Percentiles rank a stretch among this genome's conserved stretches.
Conservation (phyloP, 2,113 vertebrate species). For the Murina feae region DNA sequence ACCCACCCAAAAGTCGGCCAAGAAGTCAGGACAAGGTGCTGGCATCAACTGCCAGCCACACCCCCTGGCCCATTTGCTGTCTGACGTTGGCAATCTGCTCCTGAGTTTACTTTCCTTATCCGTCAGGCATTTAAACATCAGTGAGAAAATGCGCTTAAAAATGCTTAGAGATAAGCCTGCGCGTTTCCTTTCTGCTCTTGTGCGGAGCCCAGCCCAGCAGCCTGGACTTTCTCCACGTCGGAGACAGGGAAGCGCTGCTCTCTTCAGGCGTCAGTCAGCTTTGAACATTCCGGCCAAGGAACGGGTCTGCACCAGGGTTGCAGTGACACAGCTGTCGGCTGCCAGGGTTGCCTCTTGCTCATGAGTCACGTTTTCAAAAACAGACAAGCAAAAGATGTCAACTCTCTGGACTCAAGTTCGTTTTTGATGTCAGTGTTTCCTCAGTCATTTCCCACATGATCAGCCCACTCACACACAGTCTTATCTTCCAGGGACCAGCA, state of each 20-base stretch:
- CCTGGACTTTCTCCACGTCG: background rate
- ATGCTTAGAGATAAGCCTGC: background rate
- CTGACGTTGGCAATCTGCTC: background rate
- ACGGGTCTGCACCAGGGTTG: background rate
- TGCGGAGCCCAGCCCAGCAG: background rate
- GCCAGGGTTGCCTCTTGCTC: background rate
- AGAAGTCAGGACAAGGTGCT: background rate
- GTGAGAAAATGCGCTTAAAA: background rate
- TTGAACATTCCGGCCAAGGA: background rate
- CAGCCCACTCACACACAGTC: background rate
- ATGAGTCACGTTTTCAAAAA: constrained; percentile 16
- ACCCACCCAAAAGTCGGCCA: too few relatives aligned
- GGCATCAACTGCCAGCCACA: background rate
- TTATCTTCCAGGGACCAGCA: constrained; percentile 58
- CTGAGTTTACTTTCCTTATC: background rate
- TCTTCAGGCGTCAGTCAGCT: background rate
- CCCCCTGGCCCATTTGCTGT: fast-evolving
- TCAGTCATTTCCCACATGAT: constrained; percentile 49
- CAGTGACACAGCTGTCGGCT: background rate
- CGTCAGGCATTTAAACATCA: background rate
- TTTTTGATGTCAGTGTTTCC: constrained; percentile 23
- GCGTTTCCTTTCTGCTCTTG: background rate
- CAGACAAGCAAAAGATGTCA: background rate
- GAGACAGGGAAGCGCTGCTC: background rate
- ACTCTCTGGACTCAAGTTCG: background rate